Conservation (phyloP, 2,888 invertebrate genomes). For the Apodemia duryi region DNA sequence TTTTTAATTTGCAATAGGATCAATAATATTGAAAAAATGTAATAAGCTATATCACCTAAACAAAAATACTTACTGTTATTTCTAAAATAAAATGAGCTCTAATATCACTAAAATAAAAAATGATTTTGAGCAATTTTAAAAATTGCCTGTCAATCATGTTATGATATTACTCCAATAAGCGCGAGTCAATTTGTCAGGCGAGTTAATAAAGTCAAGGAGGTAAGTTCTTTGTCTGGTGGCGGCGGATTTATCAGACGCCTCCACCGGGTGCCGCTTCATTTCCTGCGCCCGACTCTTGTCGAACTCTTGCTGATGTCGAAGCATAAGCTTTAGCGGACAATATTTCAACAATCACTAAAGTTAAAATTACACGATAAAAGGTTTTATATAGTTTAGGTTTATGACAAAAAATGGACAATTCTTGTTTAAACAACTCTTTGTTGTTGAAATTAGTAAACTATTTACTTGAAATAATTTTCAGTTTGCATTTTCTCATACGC, state of each 20-base stretch:
- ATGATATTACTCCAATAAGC: conserved; percentile 29
- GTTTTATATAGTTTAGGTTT: no score
- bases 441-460: no score
- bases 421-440: no score
- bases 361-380: no score
- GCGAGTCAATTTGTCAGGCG: conserved; percentile 59
- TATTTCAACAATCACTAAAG: no score
- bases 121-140: background rate
- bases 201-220: conserved; percentile 70
- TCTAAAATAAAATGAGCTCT: background rate
- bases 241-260: conserved; percentile 54
- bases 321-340: conserved; percentile 30
- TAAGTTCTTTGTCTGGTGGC: conserved; percentile 58
- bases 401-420: no score
- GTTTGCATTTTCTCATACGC: no score
- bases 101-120: background rate
- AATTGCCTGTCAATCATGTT: background rate
- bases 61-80: no score
- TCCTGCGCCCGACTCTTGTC: conserved; percentile 59
- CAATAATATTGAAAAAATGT: no score
- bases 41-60: no score
- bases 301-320: background rate
- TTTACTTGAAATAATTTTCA: no score
- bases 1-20: no score
- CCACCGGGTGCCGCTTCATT: conserved; percentile 68